phyloP scores from a whole-genome alignment of 1,140 invertebrate genomes.

The Scylla paramamosain region DNA sequence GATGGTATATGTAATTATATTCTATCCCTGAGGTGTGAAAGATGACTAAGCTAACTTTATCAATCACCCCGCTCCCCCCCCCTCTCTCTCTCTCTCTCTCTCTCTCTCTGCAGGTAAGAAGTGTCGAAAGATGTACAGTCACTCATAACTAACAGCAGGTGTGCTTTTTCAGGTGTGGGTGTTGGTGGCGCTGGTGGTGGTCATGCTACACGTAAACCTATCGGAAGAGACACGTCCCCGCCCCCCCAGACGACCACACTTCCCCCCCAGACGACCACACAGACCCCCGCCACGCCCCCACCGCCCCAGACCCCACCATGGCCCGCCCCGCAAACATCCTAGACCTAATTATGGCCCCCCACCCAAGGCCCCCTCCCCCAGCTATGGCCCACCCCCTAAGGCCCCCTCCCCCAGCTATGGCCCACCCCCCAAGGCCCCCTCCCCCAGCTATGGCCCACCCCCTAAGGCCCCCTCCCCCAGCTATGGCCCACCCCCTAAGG shows the following conservation, averaged over 20 bases:
- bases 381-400: constrained; percentile 34
- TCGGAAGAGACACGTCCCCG: neutral
- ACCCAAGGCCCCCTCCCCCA: neutral
- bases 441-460: constrained; percentile 27
- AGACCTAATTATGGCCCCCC: neutral
- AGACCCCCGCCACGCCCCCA: neutral
- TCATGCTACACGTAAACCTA: neutral
- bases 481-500: constrained; percentile 28
- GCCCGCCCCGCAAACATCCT: constrained; percentile 23
- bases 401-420: neutral
- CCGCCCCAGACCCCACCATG: neutral
- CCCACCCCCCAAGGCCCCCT: neutral
- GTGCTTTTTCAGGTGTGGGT: neutral
- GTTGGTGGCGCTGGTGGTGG: neutral
- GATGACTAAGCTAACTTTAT: too few species aligned
- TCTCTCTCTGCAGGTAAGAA: too few species aligned
- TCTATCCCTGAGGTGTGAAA: too few species aligned
- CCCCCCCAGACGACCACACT: neutral
- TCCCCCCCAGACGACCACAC: constrained; percentile 18
- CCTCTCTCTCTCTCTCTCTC: too few species aligned
- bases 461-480: neutral
- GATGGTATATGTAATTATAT: too few species aligned
- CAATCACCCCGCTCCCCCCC: too few species aligned
- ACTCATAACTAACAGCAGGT: too few species aligned
- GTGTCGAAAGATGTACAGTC: too few species aligned